Percentiles rank a stretch among this genome's conserved stretches.
phyloP scores from a whole-genome alignment of 2,888 invertebrate genomes.

The Pseudoips prasinana region DNA sequence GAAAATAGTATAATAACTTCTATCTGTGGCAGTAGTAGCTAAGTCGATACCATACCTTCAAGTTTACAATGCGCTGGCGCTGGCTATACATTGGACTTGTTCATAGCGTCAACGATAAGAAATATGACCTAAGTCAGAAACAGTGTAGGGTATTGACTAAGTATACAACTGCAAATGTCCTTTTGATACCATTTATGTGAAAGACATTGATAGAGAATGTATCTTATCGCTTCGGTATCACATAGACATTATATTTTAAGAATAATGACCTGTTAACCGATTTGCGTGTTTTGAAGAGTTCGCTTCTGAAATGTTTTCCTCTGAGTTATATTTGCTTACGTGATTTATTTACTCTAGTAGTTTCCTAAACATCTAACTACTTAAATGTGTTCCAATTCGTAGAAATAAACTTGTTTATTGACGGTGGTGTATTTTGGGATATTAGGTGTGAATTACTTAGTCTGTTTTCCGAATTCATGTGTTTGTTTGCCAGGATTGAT shows the following conservation, averaged over 20 bases:
- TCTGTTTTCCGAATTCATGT: slow-evolving; percentile 25
- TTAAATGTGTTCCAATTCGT: slow-evolving; percentile 14
- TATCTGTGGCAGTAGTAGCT: no score
- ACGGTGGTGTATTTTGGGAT: slow-evolving; percentile 39
- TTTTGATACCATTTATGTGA: no score
- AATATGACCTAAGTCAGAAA: no score
- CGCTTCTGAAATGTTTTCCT: slow-evolving; percentile 24
- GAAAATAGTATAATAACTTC: slow-evolving; percentile 28
- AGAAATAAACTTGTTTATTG: slow-evolving; percentile 35
- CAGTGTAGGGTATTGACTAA: no score
- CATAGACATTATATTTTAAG: slow-evolving; percentile 16
- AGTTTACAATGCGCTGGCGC: no score
- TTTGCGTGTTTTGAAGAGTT: slow-evolving; percentile 29
- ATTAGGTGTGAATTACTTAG: slow-evolving; percentile 28
- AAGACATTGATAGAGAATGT: no score
- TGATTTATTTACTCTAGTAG: slow-evolving; percentile 31
- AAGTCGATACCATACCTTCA: no score
- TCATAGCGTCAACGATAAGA: no score
- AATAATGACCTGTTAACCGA: slow-evolving; percentile 28
- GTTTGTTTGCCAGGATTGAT: slow-evolving; percentile 29
- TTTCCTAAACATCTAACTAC: slow-evolving; percentile 36
- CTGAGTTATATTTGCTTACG: slow-evolving; percentile 24
- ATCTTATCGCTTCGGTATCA: slow-evolving; percentile 14
- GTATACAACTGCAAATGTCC: no score
- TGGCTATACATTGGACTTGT: no score